These are phyloP conservation scores for Luidia sarsii DNA, from an alignment of 53 echinoderm and acorn worm genomes.

Conservation along the genomic window DNA sequence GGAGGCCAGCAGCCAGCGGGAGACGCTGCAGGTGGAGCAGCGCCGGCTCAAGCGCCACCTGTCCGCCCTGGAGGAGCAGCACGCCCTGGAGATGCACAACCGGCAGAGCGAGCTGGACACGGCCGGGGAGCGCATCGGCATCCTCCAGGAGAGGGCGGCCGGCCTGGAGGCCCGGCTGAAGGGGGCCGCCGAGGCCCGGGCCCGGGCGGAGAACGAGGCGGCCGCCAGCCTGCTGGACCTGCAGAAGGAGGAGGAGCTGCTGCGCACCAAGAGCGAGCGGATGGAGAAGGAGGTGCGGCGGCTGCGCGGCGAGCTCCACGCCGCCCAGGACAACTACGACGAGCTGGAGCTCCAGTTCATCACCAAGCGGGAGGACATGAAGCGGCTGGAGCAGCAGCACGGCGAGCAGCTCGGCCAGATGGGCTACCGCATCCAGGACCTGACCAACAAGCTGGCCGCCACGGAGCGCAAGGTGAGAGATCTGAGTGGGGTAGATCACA, in stretches of 20 bases:
- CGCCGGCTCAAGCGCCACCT: slow-evolving; percentile 32
- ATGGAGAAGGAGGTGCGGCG: slow-evolving; percentile 80
- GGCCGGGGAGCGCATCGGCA: not conserved
- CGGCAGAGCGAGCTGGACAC: slow-evolving; percentile 32
- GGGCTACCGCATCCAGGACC: slow-evolving; percentile 91
- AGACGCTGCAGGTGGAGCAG: slow-evolving; percentile 1
- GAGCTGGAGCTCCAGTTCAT: slow-evolving; percentile 82
- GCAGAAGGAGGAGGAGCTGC: slow-evolving; percentile 66
- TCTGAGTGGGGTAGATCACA: slow-evolving; percentile 62
- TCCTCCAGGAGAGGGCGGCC: slow-evolving; percentile 27
- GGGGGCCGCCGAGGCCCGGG: slow-evolving; percentile 38
- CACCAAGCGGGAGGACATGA: slow-evolving; percentile 69
- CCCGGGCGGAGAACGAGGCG: slow-evolving; percentile 60
- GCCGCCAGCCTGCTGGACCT: slow-evolving; percentile 61
- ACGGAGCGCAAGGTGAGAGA: slow-evolving; percentile 96
- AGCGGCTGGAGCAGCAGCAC: slow-evolving; percentile 40
- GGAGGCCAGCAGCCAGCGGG: slow-evolving; percentile 23
- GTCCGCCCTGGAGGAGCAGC: slow-evolving; percentile 12
- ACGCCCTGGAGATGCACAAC: slow-evolving; percentile 44
- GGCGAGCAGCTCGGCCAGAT: slow-evolving; percentile 85
- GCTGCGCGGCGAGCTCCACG: slow-evolving; percentile 69
- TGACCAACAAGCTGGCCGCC: slow-evolving; percentile 82
- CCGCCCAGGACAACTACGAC: slow-evolving; percentile 77
- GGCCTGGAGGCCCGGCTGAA: slow-evolving; percentile 54
- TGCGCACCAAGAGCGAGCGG: slow-evolving; percentile 66